Evolutionary conservation across 2,888 invertebrate genomes (phyloP), one percentile per base, ranked within the genome.

Genomic region (Callosobruchus maculatus): DNA sequence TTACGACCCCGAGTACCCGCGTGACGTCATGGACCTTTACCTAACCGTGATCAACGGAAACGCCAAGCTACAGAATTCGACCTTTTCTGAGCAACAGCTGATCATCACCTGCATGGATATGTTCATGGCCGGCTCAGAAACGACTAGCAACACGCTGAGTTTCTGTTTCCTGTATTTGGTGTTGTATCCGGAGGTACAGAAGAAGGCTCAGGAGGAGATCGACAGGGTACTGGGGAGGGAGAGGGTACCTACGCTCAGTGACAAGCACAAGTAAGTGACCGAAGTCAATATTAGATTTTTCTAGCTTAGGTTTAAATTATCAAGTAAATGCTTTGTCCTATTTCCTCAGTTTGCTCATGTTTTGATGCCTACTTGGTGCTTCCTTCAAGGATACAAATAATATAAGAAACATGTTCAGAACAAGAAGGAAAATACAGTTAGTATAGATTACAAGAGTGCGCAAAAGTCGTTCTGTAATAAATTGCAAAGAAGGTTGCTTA

Each of bases 91-190:
- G 84, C 90, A 91, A 13, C 95, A 95, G 81, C 86, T 96, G 72
- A 85, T 95, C 74, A 94, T 95, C 0, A 91, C 94, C 81, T 95
- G 95, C 81, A 89, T 95, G 89, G 96, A 96, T 81, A 91, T 96
- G 90, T 96, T 96, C 81, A 92, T 95, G 89, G 96, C 95, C 21
- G 96, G 95, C 0, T 94, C 95, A 0, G 96, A 96, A 87, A 96
- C 96, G 0, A 95, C 95, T 0, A 93, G 92, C 72, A 95, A 95
- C 84, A 92, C 93, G 66, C 88, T 95, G 82, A 92, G 93, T 26
- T 95, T 95, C 82, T 91, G 92, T 74, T 94, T 95, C 80, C 88
- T 94, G 78, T 93, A 94, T 82, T 85, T 96, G 80, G 89, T 94
- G 3, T 87, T 93, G 21, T 90, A 93, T 80, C 94, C 92, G 22